Percentiles rank a stretch among this genome's conserved stretches.
Evolutionary conservation across 2,797 vertebrate species (phyloP).

Genomic region (Betta splendens): DNA sequence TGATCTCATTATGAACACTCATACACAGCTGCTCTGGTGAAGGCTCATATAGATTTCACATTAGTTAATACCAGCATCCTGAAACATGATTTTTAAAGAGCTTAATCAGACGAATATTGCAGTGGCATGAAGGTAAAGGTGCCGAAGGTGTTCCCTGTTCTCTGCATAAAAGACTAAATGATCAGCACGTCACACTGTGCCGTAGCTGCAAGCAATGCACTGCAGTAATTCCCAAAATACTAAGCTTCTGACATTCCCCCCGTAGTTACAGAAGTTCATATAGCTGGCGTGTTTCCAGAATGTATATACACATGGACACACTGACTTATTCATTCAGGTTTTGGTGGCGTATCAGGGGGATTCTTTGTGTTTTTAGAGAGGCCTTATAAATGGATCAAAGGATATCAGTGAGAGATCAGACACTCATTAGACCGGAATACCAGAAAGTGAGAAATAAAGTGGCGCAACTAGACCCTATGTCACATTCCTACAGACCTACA

Average conservation of each 20-base stretch:
- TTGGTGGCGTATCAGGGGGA: slow-evolving; percentile 40
- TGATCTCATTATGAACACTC: slow-evolving; percentile 53
- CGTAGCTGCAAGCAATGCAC: slow-evolving; percentile 4
- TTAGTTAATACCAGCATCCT: slow-evolving; percentile 25
- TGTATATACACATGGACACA: slow-evolving; percentile 10
- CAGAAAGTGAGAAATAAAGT: slow-evolving; percentile 47
- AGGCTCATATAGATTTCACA: slow-evolving; percentile 45
- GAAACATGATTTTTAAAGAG: slow-evolving; percentile 37
- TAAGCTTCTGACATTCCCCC: slow-evolving; percentile 12
- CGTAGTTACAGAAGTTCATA: slow-evolving; percentile 10
- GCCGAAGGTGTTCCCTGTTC: slow-evolving; percentile 21
- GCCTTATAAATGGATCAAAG: slow-evolving; percentile 74
- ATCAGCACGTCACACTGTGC: slow-evolving; percentile 1
- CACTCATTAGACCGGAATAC: slow-evolving; percentile 62
- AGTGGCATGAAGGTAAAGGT: slow-evolving; percentile 31
- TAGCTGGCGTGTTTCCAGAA: slow-evolving; percentile 2
- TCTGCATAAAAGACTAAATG: slow-evolving; percentile 19
- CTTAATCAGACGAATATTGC: slow-evolving; percentile 63
- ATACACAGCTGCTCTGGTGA: slow-evolving; percentile 26
- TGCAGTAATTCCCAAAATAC: background rate
- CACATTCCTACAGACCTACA: slow-evolving; percentile 39
- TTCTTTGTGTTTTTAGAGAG: slow-evolving; percentile 55
- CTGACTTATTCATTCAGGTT: slow-evolving; percentile 45
- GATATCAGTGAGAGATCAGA: slow-evolving; percentile 38
- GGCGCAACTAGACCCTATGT: slow-evolving; percentile 32